Conservation (phyloP, 2,797 vertebrate species). For the Arremon aurantiirostris region DNA sequence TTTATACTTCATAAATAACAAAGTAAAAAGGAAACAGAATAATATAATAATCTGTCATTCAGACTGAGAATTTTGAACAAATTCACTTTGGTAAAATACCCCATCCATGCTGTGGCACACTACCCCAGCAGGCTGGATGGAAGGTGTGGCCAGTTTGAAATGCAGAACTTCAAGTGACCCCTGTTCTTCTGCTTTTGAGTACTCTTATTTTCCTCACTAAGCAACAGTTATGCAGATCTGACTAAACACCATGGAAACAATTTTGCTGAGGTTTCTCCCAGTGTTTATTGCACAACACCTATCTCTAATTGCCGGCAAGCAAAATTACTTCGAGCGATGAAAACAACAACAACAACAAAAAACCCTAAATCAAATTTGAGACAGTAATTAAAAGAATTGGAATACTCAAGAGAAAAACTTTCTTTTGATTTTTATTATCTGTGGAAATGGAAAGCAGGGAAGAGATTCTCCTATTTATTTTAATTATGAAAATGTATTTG, state of each 20-base stretch:
- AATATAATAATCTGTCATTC: background rate
- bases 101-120: background rate
- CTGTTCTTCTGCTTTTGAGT: background rate
- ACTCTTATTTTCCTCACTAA: background rate
- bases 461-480: background rate
- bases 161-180: background rate
- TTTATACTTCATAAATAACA: constrained; percentile 11
- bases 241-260: constrained; percentile 23
- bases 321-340: background rate
- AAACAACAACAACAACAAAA: background rate
- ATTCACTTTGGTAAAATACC: background rate
- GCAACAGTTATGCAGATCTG: background rate
- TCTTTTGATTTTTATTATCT: background rate
- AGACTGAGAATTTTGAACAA: background rate
- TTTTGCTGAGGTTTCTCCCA: constrained; percentile 3
- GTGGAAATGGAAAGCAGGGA: background rate
- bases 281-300: background rate
- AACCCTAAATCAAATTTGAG: background rate
- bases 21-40: constrained; percentile 2
- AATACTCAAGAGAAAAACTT: background rate
- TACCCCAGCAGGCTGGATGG: background rate
- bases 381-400: constrained; percentile 5
- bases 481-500: background rate
- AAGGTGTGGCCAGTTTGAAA: background rate
- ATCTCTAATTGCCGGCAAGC: constrained; percentile 4